Percentiles rank a stretch among this genome's conserved stretches.
phyloP scores from a whole-genome alignment of 2,888 invertebrate species.

The Microchrysa polita region DNA sequence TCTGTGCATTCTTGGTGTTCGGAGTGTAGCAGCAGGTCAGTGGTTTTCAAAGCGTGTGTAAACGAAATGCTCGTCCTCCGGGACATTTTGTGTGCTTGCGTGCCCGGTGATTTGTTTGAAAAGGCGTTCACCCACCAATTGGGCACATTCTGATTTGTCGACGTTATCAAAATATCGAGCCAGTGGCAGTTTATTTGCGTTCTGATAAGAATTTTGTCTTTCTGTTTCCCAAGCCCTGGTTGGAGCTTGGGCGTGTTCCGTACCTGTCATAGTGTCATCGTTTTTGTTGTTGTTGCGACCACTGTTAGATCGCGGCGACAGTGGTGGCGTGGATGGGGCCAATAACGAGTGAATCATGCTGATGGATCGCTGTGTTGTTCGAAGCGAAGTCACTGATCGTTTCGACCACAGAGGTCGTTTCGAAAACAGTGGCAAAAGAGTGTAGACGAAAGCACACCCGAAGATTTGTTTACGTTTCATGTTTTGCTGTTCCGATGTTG shows the following conservation, averaged over 20 bases:
- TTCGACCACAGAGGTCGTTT: conserved; percentile 12
- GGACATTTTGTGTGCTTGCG: neutral
- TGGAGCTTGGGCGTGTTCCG: conserved; percentile 42
- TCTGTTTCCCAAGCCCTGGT: neutral
- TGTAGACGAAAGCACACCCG: neutral
- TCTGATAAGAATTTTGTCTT: conserved; percentile 35
- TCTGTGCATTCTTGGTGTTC: conserved; percentile 41
- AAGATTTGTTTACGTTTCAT: conserved; percentile 14
- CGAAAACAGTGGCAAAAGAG: neutral
- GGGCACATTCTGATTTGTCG: conserved; percentile 22
- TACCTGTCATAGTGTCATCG: conserved; percentile 4
- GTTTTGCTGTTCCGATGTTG: neutral
- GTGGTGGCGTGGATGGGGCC: neutral
- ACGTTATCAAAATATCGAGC: conserved; percentile 15
- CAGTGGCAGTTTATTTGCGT: conserved; percentile 10
- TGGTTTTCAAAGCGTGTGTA: conserved; percentile 34
- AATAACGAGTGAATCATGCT: conserved; percentile 32
- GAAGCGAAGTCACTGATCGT: conserved; percentile 28
- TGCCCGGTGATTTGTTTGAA: neutral
- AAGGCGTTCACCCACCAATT: neutral
- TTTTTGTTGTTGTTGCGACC: neutral
- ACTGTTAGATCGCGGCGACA: conserved; percentile 19
- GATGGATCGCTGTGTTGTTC: neutral
- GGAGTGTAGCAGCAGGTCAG: conserved; percentile 47
- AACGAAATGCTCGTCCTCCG: neutral